A percentile compares a stretch with the other conserved stretches of the same genome.
Evolutionary conservation across 2,797 vertebrate species (phyloP).

Genomic region (Cossypha dichroa): DNA sequence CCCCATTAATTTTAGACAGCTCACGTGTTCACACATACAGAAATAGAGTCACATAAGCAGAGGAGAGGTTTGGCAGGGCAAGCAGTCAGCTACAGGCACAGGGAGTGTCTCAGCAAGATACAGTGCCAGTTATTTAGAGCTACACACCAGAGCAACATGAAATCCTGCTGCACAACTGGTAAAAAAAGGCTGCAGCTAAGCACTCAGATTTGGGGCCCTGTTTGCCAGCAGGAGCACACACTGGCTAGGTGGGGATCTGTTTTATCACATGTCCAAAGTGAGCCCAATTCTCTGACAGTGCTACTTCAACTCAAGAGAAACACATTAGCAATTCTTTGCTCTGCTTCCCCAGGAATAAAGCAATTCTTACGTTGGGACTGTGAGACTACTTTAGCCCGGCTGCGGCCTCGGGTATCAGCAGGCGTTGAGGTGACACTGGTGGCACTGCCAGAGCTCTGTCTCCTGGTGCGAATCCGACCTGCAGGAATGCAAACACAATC

Average conservation of each 20-base stretch:
- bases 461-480: conserved; percentile 94
- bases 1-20: conserved; percentile 7
- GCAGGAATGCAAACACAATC: conserved; percentile 12
- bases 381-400: conserved; percentile 95
- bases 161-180: neutral
- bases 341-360: conserved; percentile 1
- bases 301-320: neutral
- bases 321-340: neutral
- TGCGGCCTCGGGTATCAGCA: conserved; percentile 92
- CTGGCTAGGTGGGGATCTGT: neutral
- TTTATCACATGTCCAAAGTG: neutral
- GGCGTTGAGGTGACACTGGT: conserved; percentile 81
- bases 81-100: neutral
- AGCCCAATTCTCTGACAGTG: neutral
- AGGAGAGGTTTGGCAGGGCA: conserved; percentile 28
- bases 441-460: conserved; percentile 90
- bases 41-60: conserved; percentile 39
- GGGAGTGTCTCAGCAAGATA: neutral
- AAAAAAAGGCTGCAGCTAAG: neutral
- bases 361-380: conserved; percentile 93
- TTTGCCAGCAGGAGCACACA: neutral
- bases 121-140: neutral
- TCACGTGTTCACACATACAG: conserved; percentile 19
- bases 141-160: neutral
- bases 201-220: neutral